Conservation (phyloP, 2,113 vertebrate genomes). For the Hyaena hyaena region DNA sequence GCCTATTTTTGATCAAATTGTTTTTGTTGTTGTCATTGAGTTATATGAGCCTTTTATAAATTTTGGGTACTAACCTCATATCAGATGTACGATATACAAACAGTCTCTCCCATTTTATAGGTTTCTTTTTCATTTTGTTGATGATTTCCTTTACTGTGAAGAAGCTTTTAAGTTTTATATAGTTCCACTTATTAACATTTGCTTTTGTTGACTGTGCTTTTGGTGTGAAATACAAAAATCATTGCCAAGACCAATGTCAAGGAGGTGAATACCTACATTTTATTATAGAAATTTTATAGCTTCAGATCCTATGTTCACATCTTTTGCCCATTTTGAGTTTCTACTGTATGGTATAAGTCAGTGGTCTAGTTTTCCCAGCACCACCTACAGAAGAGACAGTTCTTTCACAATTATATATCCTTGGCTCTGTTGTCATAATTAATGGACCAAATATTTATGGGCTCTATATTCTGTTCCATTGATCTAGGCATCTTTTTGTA, state of each 20-base stretch:
- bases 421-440: background rate
- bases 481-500: background rate
- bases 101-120: background rate
- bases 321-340: background rate
- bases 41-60: background rate
- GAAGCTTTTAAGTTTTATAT: background rate
- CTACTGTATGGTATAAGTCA: background rate
- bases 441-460: background rate
- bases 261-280: background rate
- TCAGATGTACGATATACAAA: background rate
- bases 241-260: background rate
- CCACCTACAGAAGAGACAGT: background rate
- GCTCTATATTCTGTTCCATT: background rate
- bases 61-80: background rate
- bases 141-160: background rate
- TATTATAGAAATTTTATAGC: background rate
- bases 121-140: background rate
- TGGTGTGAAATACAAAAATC: background rate
- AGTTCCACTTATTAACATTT: background rate
- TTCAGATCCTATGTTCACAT: background rate
- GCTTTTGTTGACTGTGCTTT: background rate
- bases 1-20: background rate
- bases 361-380: background rate
- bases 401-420: background rate
- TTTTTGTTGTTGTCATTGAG: background rate